phyloP scores from a whole-genome alignment of 1,140 invertebrate genomes.

The Ceratitis capitata region DNA sequence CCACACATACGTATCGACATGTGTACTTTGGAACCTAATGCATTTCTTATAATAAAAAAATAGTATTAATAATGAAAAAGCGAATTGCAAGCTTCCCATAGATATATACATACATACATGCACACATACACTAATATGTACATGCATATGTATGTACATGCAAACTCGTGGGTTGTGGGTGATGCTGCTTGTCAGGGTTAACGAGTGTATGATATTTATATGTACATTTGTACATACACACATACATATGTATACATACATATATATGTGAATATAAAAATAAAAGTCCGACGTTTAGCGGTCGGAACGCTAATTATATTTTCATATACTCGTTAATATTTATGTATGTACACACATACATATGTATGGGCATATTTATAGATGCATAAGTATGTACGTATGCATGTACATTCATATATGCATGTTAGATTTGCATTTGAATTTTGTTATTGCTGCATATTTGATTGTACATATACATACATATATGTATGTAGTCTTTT shows the following conservation, averaged over 20 bases:
- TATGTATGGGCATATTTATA: not conserved
- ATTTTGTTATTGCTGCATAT: no score
- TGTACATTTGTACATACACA: not conserved
- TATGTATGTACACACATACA: no score
- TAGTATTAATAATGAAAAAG: no score
- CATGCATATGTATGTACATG: not conserved
- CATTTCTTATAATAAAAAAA: not conserved
- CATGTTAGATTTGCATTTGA: no score
- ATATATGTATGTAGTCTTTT: not conserved
- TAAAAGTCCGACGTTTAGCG: no score
- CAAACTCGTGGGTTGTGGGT: not conserved
- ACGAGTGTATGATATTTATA: not conserved
- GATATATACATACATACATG: not conserved
- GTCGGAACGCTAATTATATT: no score
- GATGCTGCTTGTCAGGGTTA: constrained; percentile 10
- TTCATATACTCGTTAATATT: no score
- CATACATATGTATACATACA: not conserved
- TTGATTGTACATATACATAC: not conserved
- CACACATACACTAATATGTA: not conserved
- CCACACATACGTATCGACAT: not conserved
- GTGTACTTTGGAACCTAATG: not conserved
- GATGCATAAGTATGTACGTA: not conserved
- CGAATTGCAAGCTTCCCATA: not conserved
- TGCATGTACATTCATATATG: not conserved
- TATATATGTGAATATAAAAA: not conserved